A percentile compares a stretch with the other conserved stretches of the same genome.
Conservation (phyloP, 2,888 invertebrate species). For the Melitaea athalia region DNA sequence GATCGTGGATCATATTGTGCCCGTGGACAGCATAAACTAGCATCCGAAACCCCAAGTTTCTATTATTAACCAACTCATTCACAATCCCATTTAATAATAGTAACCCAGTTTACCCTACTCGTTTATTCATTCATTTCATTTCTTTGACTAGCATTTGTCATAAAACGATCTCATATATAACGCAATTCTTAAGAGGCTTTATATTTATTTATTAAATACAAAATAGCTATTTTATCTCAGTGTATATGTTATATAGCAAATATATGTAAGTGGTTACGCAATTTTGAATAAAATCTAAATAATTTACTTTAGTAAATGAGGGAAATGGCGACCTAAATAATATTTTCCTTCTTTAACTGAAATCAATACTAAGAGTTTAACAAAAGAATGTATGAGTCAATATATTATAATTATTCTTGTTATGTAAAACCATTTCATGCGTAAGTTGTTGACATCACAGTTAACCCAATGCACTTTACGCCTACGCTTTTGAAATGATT, state of each 20-base stretch:
- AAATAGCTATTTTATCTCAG: background rate
- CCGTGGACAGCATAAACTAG: conserved; percentile 19
- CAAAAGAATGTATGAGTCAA: background rate
- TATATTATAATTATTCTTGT: background rate
- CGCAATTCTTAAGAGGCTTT: background rate
- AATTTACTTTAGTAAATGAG: no score
- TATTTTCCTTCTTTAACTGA: background rate
- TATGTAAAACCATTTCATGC: conserved; percentile 19
- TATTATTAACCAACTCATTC: conserved; percentile 32
- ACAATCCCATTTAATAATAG: conserved; percentile 17
- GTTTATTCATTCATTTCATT: conserved; percentile 19
- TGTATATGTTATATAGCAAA: background rate
- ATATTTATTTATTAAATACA: background rate
- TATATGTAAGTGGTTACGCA: no score
- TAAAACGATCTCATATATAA: background rate
- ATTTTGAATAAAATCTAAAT: no score
- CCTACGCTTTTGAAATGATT: conserved; percentile 36
- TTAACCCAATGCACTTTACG: conserved; percentile 38
- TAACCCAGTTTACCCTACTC: conserved; percentile 16
- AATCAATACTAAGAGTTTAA: background rate
- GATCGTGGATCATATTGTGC: conserved; percentile 7
- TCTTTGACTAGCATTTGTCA: background rate
- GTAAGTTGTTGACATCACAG: conserved; percentile 31
- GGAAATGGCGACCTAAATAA: background rate
- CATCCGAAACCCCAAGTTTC: conserved; percentile 17